Percentiles rank a stretch among this genome's conserved stretches.
Conservation (phyloP, 2,888 invertebrate species). For the Lampropteryx suffumata region DNA sequence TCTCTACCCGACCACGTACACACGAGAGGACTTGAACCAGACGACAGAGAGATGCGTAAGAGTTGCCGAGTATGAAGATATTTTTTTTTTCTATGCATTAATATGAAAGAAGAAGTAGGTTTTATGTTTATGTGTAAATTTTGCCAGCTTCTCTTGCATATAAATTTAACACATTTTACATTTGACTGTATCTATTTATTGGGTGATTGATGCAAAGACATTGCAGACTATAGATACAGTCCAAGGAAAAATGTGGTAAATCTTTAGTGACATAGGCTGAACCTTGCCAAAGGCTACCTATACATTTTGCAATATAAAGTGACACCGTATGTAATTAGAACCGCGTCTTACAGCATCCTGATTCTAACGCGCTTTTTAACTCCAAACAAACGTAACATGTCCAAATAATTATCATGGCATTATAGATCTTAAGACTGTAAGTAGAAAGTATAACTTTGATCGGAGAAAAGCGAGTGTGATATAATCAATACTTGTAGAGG, state of each 20-base stretch:
- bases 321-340: conserved; percentile 78
- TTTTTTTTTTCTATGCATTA: too few relatives aligned
- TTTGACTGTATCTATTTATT: too few relatives aligned
- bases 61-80: too few relatives aligned
- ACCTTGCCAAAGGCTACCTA: conserved; percentile 64
- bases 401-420: conserved; percentile 15
- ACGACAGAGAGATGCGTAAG: too few relatives aligned
- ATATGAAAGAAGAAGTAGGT: too few relatives aligned
- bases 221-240: too few relatives aligned
- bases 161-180: too few relatives aligned
- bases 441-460: conserved; percentile 17
- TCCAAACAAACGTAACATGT: conserved; percentile 33
- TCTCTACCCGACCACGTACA: too few relatives aligned
- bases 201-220: too few relatives aligned
- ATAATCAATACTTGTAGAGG: neutral
- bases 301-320: conserved; percentile 78
- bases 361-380: conserved; percentile 61
- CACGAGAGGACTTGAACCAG: too few relatives aligned
- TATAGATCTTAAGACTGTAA: conserved; percentile 29
- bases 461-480: neutral
- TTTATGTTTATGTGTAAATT: too few relatives aligned
- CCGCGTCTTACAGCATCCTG: conserved; percentile 78
- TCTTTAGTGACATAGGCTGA: conserved; percentile 56
- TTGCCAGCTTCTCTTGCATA: too few relatives aligned
- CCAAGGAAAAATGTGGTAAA: neutral